Evolutionary conservation across 1,140 invertebrate genomes (phyloP).

Genomic region (Zaprionus ghesquierei): DNA sequence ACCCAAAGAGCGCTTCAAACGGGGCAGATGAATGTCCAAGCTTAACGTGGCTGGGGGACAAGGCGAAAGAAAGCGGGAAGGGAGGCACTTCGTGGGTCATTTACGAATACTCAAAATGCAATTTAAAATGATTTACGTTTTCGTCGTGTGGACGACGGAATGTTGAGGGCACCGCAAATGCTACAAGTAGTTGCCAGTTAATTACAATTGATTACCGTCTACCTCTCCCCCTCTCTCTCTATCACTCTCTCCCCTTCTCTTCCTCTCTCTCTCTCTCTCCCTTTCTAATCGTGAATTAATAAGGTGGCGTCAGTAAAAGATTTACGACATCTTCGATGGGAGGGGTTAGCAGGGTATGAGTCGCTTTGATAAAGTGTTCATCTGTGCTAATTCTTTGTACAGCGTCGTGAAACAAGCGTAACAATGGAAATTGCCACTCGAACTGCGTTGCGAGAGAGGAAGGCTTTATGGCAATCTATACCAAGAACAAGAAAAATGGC

Average conservation of each 20-base stretch:
- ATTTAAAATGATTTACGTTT: slow-evolving; percentile 77
- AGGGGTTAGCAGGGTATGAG: slow-evolving; percentile 13
- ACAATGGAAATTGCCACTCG: slow-evolving; percentile 61
- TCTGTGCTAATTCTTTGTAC: slow-evolving; percentile 40
- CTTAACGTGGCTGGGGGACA: no score
- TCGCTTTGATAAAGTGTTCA: slow-evolving; percentile 33
- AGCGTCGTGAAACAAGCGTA: slow-evolving; percentile 33
- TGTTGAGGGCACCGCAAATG: slow-evolving; percentile 23
- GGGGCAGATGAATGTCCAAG: slow-evolving; percentile 27
- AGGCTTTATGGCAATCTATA: slow-evolving; percentile 17
- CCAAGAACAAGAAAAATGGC: slow-evolving; percentile 24
- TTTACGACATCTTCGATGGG: slow-evolving; percentile 44
- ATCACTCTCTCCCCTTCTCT: slow-evolving; percentile 9
- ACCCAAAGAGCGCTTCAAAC: slow-evolving; percentile 15
- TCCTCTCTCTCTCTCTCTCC: slow-evolving; percentile 10
- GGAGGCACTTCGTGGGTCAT: slow-evolving; percentile 30
- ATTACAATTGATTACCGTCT: slow-evolving; percentile 65
- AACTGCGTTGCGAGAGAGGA: slow-evolving; percentile 29
- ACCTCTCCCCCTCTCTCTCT: neutral
- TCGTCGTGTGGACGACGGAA: neutral
- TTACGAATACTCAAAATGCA: slow-evolving; percentile 73
- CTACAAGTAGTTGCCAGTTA: slow-evolving; percentile 61
- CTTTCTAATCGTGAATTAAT: slow-evolving; percentile 72
- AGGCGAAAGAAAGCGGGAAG: neutral
- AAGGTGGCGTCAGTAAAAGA: slow-evolving; percentile 58